Base-by-base conservation (phyloP, 2,797 vertebrate genomes). In the Cynopterus sphinx region DNA sequence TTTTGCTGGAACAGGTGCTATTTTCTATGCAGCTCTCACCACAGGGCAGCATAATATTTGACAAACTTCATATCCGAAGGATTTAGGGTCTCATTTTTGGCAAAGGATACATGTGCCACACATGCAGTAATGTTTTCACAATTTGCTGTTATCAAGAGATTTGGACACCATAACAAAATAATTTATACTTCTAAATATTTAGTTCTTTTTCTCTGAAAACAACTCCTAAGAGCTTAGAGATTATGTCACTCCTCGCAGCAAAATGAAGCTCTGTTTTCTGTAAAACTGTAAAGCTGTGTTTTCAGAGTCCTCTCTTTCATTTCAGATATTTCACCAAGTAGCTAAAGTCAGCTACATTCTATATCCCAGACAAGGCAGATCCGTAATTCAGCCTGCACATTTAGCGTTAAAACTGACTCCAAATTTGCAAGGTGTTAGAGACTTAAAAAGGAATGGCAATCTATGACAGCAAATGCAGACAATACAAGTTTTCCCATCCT, bases 1-100 rank as follows among this genome's bases (percentile, higher is more conserved):
- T 71, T 67, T 33, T 82, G 59, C 86, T 17, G 41, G 92, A 91
- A 31, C 86, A 61, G 85, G 61, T 96, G 43, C 39, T 71, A 79
- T 91, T 97, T 78, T 91, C 90, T 68, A 92, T 77, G 59, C 75
- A 33, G 88, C 57, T 63, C 49, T 96, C 39, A 75, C 94, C 81
- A 78, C 93, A 96, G n/a, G 93, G 85, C 84, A 53, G 26, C 31
- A 90, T 68, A 91, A 79, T 55, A 63, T 95, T 46, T 93, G 94
- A 68, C 21, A 46, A 88, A 31, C 28, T 90, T 63, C 24, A 57
- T 51, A 39, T 87, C 88, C 0, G 0, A 53, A 61, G 31, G 36
- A 73, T 94, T 81, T 59, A 36, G 28, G 28, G 67, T 87, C 68
- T 84, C 46, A 67, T 87, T 87, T 97, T 93, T 84, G 55, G 77